Conservation (phyloP, 2,888 invertebrate species). For the Caenorhabditis sp. region DNA sequence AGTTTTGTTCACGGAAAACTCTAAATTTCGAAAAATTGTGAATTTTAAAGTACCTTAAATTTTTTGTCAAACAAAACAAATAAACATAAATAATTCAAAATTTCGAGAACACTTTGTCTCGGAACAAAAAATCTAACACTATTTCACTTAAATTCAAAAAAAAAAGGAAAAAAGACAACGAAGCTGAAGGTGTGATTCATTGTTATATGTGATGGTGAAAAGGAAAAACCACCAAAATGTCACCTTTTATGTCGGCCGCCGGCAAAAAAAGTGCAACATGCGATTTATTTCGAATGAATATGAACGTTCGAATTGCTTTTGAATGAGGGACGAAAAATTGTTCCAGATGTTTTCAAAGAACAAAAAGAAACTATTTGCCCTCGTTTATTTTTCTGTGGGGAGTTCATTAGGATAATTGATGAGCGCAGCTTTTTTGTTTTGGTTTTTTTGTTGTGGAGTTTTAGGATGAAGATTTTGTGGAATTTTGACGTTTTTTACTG, state of each 20-base stretch:
- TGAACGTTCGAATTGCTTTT: background rate
- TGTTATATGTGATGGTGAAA: too few relatives aligned
- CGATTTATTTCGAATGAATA: too few relatives aligned
- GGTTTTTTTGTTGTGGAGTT: too few relatives aligned
- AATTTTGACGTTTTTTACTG: too few relatives aligned
- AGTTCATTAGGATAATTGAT: background rate
- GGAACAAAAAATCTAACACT: too few relatives aligned
- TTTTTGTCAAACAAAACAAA: too few relatives aligned
- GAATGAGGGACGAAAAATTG: background rate
- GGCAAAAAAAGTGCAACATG: background rate
- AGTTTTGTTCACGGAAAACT: too few relatives aligned
- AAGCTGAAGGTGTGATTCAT: background rate
- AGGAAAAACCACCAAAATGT: background rate
- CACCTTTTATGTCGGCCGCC: background rate
- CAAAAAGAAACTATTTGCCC: background rate
- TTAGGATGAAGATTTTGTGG: too few relatives aligned
- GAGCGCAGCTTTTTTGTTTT: background rate
- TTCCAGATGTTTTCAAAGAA: background rate
- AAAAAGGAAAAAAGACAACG: background rate
- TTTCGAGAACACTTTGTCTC: too few relatives aligned
- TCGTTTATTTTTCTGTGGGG: background rate
- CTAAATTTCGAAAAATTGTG: too few relatives aligned
- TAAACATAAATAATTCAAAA: too few relatives aligned
- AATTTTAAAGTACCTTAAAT: too few relatives aligned
- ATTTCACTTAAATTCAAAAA: background rate